Conservation (phyloP, 2,888 invertebrate genomes). For the Campoplex nolae region DNA sequence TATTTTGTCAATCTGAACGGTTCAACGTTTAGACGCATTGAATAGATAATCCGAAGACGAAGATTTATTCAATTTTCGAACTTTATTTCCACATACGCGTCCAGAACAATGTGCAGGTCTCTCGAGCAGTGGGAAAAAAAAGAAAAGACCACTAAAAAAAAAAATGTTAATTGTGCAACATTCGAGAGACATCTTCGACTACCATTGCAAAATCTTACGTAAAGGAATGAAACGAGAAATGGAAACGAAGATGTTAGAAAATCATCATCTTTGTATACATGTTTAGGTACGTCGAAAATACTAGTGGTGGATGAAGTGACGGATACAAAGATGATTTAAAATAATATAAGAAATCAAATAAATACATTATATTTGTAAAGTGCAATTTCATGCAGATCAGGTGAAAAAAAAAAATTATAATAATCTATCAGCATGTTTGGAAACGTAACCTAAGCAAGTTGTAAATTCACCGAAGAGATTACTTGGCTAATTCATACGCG, state of each 20-base stretch:
- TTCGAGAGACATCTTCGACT: constrained; percentile 30
- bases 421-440: constrained; percentile 33
- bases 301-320: constrained; percentile 61
- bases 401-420: neutral
- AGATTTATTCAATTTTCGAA: constrained; percentile 41
- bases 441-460: constrained; percentile 49
- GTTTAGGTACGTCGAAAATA: constrained; percentile 53
- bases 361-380: constrained; percentile 71
- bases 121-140: constrained; percentile 26
- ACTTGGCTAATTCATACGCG: constrained; percentile 27
- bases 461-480: constrained; percentile 52
- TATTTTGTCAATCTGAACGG: neutral
- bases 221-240: constrained; percentile 64
- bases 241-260: constrained; percentile 49
- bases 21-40: neutral
- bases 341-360: constrained; percentile 63
- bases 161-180: constrained; percentile 6
- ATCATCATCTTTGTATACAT: constrained; percentile 61
- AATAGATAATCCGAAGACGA: constrained; percentile 13
- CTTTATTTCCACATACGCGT: constrained; percentile 13
- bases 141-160: neutral
- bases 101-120: neutral
- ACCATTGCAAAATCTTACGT: constrained; percentile 25
- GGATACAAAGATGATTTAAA: neutral
- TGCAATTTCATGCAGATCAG: constrained; percentile 69